These are phyloP conservation scores for Ochotona princeps DNA, from an alignment of 2,113 vertebrate species.

Conservation along the genomic window DNA sequence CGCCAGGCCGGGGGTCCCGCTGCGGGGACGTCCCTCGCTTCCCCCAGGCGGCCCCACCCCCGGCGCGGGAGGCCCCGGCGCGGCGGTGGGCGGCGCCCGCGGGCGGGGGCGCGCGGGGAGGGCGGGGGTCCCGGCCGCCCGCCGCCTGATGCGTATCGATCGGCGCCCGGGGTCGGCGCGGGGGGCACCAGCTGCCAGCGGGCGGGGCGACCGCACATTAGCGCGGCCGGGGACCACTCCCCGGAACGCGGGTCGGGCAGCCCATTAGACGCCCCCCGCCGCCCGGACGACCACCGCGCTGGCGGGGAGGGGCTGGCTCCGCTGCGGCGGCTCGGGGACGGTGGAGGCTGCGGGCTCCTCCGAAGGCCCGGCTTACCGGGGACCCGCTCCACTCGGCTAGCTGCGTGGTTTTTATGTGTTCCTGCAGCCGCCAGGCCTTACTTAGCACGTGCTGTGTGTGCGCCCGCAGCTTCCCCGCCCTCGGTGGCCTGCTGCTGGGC, in stretches of 20 bases:
- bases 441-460: no score
- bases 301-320: slow-evolving; percentile 56
- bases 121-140: slow-evolving; percentile 56
- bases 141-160: slow-evolving; percentile 74
- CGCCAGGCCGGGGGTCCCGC: no score
- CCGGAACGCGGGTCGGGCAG: slow-evolving; percentile 60
- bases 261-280: slow-evolving; percentile 67
- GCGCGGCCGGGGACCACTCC: slow-evolving; percentile 66
- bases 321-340: neutral
- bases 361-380: neutral
- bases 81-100: neutral
- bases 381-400: neutral
- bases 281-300: slow-evolving; percentile 21
- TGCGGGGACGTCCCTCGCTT: neutral
- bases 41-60: no score
- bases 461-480: no score
- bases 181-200: slow-evolving; percentile 72
- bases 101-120: neutral
- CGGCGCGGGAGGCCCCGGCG: neutral
- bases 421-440: no score
- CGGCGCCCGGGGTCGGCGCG: slow-evolving; percentile 55
- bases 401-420: neutral
- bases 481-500: neutral
- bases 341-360: neutral
- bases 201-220: slow-evolving; percentile 79